These are phyloP conservation scores for Prionailurus bengalensis DNA, from an alignment of 2,113 vertebrate species.

Conservation along the genomic window DNA sequence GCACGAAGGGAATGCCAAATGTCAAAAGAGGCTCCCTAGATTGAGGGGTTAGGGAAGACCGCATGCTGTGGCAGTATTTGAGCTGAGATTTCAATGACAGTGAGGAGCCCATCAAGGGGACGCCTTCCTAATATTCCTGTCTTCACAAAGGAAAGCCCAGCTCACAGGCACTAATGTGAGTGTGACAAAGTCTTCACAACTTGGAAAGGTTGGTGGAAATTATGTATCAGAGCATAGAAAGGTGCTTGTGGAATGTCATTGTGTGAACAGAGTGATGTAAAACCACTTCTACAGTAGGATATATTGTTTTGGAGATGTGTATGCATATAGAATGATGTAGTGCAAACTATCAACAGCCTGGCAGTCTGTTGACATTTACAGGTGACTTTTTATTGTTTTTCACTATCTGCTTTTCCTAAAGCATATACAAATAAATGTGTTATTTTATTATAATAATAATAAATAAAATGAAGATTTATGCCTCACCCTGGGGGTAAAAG, in stretches of 20 bases:
- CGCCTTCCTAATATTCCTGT: background rate
- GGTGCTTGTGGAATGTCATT: background rate
- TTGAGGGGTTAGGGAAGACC: background rate
- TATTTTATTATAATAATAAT: background rate
- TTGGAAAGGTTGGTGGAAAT: background rate
- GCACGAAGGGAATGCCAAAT: background rate
- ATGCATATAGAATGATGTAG: background rate
- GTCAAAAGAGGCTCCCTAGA: background rate
- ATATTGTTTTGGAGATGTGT: background rate
- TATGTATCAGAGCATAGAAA: background rate
- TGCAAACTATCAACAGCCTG: background rate
- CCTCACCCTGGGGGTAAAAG: background rate
- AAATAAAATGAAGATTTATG: background rate
- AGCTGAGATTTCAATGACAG: background rate
- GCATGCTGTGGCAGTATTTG: background rate
- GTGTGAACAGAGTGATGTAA: background rate
- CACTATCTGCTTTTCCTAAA: background rate
- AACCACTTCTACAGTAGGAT: background rate
- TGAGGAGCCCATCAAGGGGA: background rate
- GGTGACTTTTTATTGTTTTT: background rate
- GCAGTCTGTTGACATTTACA: background rate
- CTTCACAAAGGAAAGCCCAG: background rate
- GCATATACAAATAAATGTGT: background rate
- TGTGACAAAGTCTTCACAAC: background rate
- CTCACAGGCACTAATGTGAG: background rate